Conservation (phyloP, 2,888 invertebrate species). For the Ophonus ardosiacus region DNA sequence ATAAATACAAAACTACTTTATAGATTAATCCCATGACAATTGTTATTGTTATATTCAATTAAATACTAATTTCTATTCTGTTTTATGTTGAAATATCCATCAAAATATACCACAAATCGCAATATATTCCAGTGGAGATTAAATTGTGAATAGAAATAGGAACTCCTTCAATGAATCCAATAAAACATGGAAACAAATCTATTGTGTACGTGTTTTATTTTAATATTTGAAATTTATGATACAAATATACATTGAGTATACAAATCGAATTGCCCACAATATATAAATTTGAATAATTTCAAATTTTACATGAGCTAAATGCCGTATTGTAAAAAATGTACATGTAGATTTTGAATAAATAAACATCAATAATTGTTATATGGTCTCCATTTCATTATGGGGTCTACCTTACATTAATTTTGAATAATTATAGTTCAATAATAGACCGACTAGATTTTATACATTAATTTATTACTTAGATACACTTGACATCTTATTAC, state of each 20-base stretch:
- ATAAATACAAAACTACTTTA: slow-evolving; percentile 60
- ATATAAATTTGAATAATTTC: slow-evolving; percentile 55
- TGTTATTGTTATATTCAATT: slow-evolving; percentile 52
- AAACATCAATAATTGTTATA: slow-evolving; percentile 41
- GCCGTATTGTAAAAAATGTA: slow-evolving; percentile 37
- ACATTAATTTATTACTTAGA: slow-evolving; percentile 59
- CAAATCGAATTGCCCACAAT: slow-evolving; percentile 56
- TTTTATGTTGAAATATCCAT: not conserved
- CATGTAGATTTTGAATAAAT: slow-evolving; percentile 55
- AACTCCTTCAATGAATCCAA: slow-evolving; percentile 15
- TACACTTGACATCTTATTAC: slow-evolving; percentile 50
- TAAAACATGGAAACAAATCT: slow-evolving; percentile 7
- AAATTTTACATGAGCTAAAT: slow-evolving; percentile 50
- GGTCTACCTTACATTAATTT: slow-evolving; percentile 54
- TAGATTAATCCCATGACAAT: slow-evolving; percentile 59
- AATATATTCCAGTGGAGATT: not conserved
- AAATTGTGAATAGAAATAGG: slow-evolving; percentile 24
- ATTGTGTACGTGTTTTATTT: slow-evolving; percentile 55
- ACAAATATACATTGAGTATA: slow-evolving; percentile 62
- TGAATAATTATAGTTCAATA: slow-evolving; percentile 53
- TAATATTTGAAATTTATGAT: slow-evolving; percentile 56
- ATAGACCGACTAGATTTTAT: slow-evolving; percentile 62
- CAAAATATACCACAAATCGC: slow-evolving; percentile 1
- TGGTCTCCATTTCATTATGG: slow-evolving; percentile 31
- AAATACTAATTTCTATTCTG: slow-evolving; percentile 31